phyloP scores from a whole-genome alignment of 2,797 vertebrate species.

The Muscicapa striata region DNA sequence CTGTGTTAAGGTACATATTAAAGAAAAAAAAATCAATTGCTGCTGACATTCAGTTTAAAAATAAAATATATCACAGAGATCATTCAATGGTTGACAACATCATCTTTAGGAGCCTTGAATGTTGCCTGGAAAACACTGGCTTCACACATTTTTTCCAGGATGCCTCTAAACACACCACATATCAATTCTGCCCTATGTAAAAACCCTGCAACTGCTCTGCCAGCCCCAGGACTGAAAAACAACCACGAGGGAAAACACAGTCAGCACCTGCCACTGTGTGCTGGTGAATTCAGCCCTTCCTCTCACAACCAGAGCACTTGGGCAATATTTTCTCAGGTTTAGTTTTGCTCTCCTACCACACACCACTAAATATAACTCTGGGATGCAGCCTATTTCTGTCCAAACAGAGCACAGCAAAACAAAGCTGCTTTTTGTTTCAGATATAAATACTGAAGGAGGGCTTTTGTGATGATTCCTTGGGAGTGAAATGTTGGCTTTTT shows the following conservation, averaged over 20 bases:
- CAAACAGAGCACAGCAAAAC: not conserved
- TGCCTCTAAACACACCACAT: not conserved
- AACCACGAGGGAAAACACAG: not conserved
- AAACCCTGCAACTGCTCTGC: not conserved
- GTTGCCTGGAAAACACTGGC: not conserved
- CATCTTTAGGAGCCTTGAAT: not conserved
- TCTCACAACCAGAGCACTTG: not conserved
- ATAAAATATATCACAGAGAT: not conserved
- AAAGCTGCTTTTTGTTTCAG: not conserved
- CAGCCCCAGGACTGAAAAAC: not conserved
- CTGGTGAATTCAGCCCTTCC: not conserved
- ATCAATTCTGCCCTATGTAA: not conserved
- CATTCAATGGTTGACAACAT: not conserved
- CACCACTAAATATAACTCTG: constrained; percentile 8
- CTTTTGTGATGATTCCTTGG: not conserved
- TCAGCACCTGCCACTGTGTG: not conserved
- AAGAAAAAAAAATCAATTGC: not conserved
- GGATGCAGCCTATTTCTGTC: not conserved
- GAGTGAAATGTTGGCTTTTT: not conserved
- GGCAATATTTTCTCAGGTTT: not conserved
- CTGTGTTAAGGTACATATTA: not conserved
- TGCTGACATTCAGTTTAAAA: not conserved
- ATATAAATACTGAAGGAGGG: not conserved
- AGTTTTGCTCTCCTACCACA: not conserved
- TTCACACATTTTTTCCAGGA: not conserved